phyloP scores from a whole-genome alignment of 2,113 vertebrate species.

The Aptenodytes patagonicus region DNA sequence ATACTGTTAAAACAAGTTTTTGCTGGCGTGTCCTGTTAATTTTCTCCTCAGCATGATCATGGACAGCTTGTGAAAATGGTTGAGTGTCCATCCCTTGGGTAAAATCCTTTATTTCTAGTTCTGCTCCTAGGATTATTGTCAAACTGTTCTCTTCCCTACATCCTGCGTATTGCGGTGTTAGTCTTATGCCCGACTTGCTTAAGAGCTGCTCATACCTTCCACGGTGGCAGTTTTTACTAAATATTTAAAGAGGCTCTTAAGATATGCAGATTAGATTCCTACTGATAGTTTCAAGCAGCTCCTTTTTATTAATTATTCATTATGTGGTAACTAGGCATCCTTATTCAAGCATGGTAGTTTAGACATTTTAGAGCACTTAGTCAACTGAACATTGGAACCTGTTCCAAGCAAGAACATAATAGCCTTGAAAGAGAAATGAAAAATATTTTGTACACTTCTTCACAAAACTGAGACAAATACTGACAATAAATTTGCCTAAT shows the following conservation, averaged over 20 bases:
- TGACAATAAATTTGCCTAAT: neutral
- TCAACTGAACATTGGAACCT: neutral
- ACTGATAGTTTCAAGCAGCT: conserved; percentile 50
- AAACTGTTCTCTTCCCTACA: neutral
- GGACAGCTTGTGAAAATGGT: neutral
- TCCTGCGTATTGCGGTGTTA: neutral
- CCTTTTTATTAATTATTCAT: conserved; percentile 65
- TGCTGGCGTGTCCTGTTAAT: neutral
- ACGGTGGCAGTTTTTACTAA: conserved; percentile 47
- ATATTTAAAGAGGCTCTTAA: conserved; percentile 68
- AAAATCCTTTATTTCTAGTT: neutral
- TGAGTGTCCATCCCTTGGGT: neutral
- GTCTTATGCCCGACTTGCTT: neutral
- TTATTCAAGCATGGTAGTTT: conserved; percentile 13
- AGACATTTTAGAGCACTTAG: conserved; percentile 33
- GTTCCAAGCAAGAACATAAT: neutral
- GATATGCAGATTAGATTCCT: conserved; percentile 62
- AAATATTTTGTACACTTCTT: neutral
- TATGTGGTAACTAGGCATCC: conserved; percentile 42
- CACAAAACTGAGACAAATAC: neutral
- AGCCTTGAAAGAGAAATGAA: neutral
- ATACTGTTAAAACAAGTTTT: neutral
- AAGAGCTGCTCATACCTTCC: conserved; percentile 12
- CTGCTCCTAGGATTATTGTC: neutral
- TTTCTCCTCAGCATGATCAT: neutral